A percentile compares a stretch with the other conserved stretches of the same genome.
These are phyloP conservation scores for Yponomeuta cagnagella DNA, from an alignment of 2,888 invertebrate species.

Conservation along the genomic window DNA sequence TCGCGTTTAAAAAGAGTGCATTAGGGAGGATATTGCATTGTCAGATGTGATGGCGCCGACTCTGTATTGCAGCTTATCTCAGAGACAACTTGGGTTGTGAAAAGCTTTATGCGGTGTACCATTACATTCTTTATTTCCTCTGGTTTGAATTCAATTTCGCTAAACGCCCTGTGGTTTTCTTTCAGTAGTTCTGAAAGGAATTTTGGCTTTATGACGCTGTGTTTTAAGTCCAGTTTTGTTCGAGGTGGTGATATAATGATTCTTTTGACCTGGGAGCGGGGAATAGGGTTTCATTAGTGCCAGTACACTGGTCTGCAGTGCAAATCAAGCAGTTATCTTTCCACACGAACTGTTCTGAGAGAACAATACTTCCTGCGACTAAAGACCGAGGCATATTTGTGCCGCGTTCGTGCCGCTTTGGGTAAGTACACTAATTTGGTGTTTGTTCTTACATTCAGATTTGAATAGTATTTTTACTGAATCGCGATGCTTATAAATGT, in stretches of 20 bases:
- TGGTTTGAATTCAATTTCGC: constrained; percentile 2
- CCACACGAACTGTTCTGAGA: background rate
- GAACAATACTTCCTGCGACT: background rate
- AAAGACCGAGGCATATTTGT: background rate
- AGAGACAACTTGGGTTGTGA: background rate
- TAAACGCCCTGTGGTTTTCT: background rate
- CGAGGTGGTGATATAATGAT: background rate
- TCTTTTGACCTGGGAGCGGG: constrained; percentile 1
- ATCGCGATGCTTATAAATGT: too few species aligned
- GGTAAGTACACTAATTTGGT: too few species aligned
- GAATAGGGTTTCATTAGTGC: background rate
- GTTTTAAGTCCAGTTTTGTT: background rate
- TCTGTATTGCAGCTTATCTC: constrained; percentile 12
- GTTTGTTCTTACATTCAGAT: too few species aligned
- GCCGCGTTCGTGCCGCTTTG: too few species aligned
- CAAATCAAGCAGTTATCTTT: background rate
- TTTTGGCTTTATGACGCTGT: background rate
- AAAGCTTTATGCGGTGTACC: background rate
- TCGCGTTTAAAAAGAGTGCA: background rate
- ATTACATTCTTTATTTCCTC: constrained; percentile 6
- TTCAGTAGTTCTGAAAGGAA: background rate
- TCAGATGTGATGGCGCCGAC: background rate
- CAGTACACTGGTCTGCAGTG: background rate
- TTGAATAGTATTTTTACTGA: too few species aligned
- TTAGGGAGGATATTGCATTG: background rate